Base-by-base conservation (phyloP, 2,797 vertebrate species). In the Microcaecilia unicolor region DNA sequence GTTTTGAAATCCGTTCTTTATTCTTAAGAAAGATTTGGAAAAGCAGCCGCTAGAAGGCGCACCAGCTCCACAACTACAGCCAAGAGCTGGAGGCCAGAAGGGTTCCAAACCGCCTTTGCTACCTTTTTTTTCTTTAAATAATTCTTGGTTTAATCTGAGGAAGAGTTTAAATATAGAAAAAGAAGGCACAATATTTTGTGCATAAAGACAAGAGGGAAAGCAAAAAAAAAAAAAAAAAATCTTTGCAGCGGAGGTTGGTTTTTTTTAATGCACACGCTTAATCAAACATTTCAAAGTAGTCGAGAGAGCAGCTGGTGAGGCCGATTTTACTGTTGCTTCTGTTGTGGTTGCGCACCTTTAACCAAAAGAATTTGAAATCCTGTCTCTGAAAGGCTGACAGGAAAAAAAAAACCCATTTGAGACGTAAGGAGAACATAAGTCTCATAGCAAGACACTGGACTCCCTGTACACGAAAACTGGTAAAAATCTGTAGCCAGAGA, bases 1-100 rank as follows among this genome's bases (percentile, higher is more conserved):
- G 6, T 13, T 8, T 27, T 7, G 7, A 25, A 44, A 45, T n/a
- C 34, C 36, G 48, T 46, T 44, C 53, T 58, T 58, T 44, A n/a
- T n/a, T n/a, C n/a, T n/a, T n/a, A n/a, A n/a, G n/a, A n/a, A n/a
- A n/a, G n/a, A n/a, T 42, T 52, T 38, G n/a, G n/a, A 3, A 44
- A 27, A 40, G 8, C n/a, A 3, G 33, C 64, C 80, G 69, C 67
- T 72, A 79, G 78, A 72, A 71, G 80, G 76, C 74, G 78, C 69
- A 66, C 41, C 60, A 52, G 60, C 44, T 61, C 74, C 68, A 41
- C 61, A 51, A 50, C 62, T 72, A 47, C 58, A 67, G 55, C 29
- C 22, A 34, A 18, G 13, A 8, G 23, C 33, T 8, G n/a, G n/a
- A n/a, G n/a, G n/a, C n/a, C 41, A 11, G 41, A 53, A 58, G 64